phyloP scores from a whole-genome alignment of 2,888 invertebrate species.

The Cabera pusaria region DNA sequence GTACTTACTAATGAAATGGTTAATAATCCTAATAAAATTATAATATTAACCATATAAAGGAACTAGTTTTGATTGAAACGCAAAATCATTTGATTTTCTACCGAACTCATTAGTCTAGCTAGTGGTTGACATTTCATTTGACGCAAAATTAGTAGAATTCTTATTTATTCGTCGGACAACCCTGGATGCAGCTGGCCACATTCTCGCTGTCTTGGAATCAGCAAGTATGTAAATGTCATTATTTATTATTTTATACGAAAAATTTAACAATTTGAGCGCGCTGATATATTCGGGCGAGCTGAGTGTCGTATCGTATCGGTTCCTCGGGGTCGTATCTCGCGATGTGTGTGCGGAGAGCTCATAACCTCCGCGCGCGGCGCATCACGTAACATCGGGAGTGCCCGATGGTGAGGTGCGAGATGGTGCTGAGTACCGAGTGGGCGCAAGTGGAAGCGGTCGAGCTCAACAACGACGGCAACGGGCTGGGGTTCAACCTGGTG shows the following conservation, averaged over 20 bases:
- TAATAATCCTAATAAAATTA: too few relatives aligned
- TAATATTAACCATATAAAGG: too few relatives aligned
- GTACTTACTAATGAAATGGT: too few relatives aligned
- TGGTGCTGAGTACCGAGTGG: conserved; percentile 99
- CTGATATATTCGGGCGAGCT: conserved; percentile 28
- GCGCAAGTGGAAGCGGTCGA: conserved; percentile 99
- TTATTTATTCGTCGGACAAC: conserved; percentile 57
- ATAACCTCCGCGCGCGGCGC: conserved; percentile 68
- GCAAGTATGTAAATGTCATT: conserved; percentile 84
- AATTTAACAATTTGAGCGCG: conserved; percentile 42
- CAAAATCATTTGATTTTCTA: too few relatives aligned
- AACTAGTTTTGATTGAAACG: too few relatives aligned
- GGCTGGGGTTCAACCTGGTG: conserved; percentile 98
- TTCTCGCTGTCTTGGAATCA: conserved; percentile 76
- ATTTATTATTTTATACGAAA: conserved; percentile 41
- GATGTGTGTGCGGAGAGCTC: conserved; percentile 51
- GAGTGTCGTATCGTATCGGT: conserved; percentile 7
- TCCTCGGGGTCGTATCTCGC: conserved; percentile 15
- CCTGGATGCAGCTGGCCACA: conserved; percentile 72
- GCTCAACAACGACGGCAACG: conserved; percentile 98
- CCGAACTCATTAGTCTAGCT: too few relatives aligned
- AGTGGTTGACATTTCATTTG: too few relatives aligned
- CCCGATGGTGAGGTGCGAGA: conserved; percentile 79
- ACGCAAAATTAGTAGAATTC: conserved; percentile 32
- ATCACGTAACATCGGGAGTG: conserved; percentile 74